Percentiles rank a stretch among this genome's conserved stretches.
These are phyloP conservation scores for Acholoe squamosa DNA, from an alignment of 2,888 invertebrate species.

Conservation along the genomic window DNA sequence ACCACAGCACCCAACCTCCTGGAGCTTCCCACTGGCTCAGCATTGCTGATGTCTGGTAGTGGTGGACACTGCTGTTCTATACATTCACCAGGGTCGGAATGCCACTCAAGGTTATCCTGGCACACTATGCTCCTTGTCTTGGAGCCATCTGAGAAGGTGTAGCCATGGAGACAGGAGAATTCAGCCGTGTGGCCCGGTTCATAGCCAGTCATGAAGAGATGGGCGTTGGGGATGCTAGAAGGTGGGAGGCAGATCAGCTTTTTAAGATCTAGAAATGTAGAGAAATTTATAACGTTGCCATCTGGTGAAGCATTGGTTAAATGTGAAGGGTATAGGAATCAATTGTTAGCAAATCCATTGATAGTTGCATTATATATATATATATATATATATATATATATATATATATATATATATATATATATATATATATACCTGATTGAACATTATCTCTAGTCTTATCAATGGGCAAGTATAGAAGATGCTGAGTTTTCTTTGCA, in stretches of 20 bases:
- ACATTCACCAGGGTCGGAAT: neutral
- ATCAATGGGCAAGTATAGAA: too few species aligned
- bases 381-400: too few species aligned
- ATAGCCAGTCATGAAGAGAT: neutral
- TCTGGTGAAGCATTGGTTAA: too few species aligned
- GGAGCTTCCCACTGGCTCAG: neutral
- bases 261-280: neutral
- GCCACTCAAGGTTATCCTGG: slow-evolving; percentile 5
- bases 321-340: too few species aligned
- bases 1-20: neutral
- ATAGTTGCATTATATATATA: too few species aligned
- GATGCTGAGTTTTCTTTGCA: too few species aligned
- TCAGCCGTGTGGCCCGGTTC: slow-evolving; percentile 17
- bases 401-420: too few species aligned
- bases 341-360: too few species aligned
- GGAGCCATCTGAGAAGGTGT: slow-evolving; percentile 6
- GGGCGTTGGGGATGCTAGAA: neutral
- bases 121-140: neutral
- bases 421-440: too few species aligned
- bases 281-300: too few species aligned
- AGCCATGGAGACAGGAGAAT: neutral
- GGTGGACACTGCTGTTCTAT: neutral
- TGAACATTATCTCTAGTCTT: too few species aligned
- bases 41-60: neutral
- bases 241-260: neutral